phyloP scores from a whole-genome alignment of 2,797 vertebrate genomes.

The Psittacula echo region DNA sequence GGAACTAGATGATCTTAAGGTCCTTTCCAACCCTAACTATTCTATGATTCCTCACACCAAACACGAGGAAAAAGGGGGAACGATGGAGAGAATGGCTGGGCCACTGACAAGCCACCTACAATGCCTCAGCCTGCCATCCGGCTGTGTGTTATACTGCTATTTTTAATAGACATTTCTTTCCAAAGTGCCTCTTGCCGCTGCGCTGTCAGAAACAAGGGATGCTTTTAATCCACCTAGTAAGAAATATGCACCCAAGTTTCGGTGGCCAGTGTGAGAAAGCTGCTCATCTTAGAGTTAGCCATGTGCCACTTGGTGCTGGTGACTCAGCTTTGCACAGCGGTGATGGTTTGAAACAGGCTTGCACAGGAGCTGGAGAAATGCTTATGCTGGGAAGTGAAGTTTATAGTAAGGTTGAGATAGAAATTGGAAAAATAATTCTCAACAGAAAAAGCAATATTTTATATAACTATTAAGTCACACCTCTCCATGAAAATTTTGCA shows the following conservation, averaged over 20 bases:
- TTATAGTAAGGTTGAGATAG: fast-evolving
- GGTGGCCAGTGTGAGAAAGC: fast-evolving
- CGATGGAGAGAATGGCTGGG: not conserved
- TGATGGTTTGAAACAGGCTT: fast-evolving
- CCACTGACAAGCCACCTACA: not conserved
- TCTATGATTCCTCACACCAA: not conserved
- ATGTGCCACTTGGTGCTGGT: not conserved
- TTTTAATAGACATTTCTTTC: not conserved
- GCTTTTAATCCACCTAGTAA: not conserved
- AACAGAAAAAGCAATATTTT: fast-evolving
- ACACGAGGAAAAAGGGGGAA: not conserved
- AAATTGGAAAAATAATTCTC: fast-evolving
- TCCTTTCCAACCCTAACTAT: no score
- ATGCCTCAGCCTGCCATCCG: fast-evolving
- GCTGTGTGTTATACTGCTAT: not conserved
- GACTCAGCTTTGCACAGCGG: fast-evolving
- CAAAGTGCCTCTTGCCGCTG: not conserved
- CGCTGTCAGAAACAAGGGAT: not conserved
- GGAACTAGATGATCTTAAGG: no score
- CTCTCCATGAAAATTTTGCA: not conserved
- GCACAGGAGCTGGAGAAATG: not conserved
- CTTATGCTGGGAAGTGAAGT: fast-evolving
- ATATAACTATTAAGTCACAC: no score
- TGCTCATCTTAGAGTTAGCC: fast-evolving
- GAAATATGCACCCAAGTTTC: not conserved